phyloP scores from a whole-genome alignment of 2,888 invertebrate genomes.

The Lasioglossum marginatum region DNA sequence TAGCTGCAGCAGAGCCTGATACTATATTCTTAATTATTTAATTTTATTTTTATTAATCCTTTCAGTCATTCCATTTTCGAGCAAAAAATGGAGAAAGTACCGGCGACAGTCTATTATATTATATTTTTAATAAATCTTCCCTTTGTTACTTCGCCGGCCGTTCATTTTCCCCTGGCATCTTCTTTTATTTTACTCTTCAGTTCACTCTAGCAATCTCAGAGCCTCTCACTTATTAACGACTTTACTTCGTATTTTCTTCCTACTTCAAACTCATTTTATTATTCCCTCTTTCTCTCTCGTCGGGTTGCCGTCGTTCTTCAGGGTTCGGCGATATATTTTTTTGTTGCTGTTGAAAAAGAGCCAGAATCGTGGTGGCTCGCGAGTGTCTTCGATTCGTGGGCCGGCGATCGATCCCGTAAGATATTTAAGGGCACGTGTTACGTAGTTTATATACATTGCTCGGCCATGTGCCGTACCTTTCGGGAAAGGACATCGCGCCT shows the following conservation, averaged over 20 bases:
- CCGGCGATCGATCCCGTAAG: not conserved
- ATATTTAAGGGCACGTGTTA: slow-evolving; percentile 15
- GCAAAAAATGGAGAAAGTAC: not conserved
- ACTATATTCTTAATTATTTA: too few species aligned
- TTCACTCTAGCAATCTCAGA: not conserved
- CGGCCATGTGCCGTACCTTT: not conserved
- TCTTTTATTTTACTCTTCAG: not conserved
- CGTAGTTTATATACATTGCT: not conserved
- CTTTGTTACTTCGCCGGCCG: not conserved
- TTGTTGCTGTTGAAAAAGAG: not conserved
- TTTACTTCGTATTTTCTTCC: not conserved
- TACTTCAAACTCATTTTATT: not conserved
- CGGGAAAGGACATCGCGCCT: slow-evolving; percentile 24
- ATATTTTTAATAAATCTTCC: slow-evolving; percentile 5
- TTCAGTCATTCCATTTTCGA: not conserved
- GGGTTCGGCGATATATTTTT: not conserved
- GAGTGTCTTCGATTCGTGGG: not conserved
- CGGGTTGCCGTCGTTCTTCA: not conserved
- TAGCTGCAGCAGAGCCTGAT: too few species aligned
- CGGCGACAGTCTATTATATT: not conserved
- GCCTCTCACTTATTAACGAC: not conserved
- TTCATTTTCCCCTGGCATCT: not conserved
- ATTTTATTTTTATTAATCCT: too few species aligned
- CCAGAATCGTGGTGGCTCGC: not conserved
- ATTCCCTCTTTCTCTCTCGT: not conserved